Percentiles rank a stretch among this genome's conserved stretches.
Conservation (phyloP, 2,797 vertebrate genomes). For the Phrynocephalus forsythii region DNA sequence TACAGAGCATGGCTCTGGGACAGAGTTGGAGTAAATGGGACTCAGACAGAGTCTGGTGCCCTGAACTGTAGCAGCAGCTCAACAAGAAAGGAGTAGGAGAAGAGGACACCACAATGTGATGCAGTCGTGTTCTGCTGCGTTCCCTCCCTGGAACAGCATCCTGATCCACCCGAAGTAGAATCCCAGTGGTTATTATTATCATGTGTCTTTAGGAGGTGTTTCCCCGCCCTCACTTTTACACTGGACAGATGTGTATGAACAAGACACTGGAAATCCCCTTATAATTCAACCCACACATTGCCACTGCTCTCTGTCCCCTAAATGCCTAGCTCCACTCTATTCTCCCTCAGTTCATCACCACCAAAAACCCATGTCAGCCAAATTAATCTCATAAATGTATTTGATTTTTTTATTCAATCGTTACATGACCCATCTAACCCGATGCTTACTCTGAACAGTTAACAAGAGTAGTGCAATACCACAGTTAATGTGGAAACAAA, state of each 20-base stretch:
- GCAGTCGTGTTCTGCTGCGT: neutral
- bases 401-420: too few species aligned
- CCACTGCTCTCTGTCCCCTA: neutral
- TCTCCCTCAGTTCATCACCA: neutral
- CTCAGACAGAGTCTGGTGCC: neutral
- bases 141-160: neutral
- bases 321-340: neutral
- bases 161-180: neutral
- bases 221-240: neutral
- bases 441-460: too few species aligned
- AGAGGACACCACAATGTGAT: neutral
- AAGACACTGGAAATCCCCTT: neutral
- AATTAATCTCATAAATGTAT: neutral
- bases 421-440: too few species aligned
- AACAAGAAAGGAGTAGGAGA: neutral
- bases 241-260: too few species aligned
- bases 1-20: neutral
- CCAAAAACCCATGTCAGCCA: neutral
- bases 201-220: neutral
- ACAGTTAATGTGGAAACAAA: neutral
- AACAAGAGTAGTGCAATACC: neutral
- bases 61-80: neutral
- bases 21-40: neutral
- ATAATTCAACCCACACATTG: neutral
- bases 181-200: neutral